A percentile compares a stretch with the other conserved stretches of the same genome.
These are phyloP conservation scores for Koerneria pararmatus DNA, from an alignment of 2,888 invertebrate species.

Conservation along the genomic window DNA sequence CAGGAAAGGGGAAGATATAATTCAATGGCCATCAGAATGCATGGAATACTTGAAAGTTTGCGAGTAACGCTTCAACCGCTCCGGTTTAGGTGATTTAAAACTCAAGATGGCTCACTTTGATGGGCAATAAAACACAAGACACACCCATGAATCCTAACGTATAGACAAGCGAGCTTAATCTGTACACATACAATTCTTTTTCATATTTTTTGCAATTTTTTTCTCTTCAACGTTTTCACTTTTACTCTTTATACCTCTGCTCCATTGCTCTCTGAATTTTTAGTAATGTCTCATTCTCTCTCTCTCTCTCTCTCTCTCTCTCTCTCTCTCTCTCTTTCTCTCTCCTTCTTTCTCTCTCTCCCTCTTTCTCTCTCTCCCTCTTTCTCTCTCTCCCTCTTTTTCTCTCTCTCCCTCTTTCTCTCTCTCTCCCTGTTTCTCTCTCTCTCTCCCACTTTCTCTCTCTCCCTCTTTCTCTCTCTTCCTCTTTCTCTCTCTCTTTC, in stretches of 20 bases:
- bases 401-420: too few relatives aligned
- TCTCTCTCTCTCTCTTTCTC: not conserved
- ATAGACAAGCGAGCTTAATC: not conserved
- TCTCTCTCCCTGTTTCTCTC: too few relatives aligned
- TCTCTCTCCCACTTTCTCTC: not conserved
- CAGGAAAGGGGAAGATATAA: not conserved
- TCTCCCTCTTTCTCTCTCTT: not conserved
- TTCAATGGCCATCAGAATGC: constrained; percentile 1
- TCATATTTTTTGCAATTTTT: too few relatives aligned
- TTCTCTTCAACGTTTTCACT: too few relatives aligned
- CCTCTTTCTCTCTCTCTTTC: constrained; percentile 7
- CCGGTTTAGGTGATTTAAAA: not conserved
- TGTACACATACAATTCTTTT: not conserved
- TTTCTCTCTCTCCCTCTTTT: too few relatives aligned
- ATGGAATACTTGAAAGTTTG: not conserved
- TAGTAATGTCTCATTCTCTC: too few relatives aligned
- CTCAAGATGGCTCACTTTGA: not conserved
- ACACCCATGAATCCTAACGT: not conserved
- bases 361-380: too few relatives aligned
- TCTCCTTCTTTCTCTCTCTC: too few relatives aligned
- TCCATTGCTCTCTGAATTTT: not conserved
- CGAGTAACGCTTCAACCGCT: not conserved
- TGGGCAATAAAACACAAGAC: not conserved
- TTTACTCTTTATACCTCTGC: too few relatives aligned
- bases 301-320: not conserved